A percentile compares a stretch with the other conserved stretches of the same genome.
These are phyloP conservation scores for Dipodomys merriami DNA, from an alignment of 2,113 vertebrate genomes.

Conservation along the genomic window DNA sequence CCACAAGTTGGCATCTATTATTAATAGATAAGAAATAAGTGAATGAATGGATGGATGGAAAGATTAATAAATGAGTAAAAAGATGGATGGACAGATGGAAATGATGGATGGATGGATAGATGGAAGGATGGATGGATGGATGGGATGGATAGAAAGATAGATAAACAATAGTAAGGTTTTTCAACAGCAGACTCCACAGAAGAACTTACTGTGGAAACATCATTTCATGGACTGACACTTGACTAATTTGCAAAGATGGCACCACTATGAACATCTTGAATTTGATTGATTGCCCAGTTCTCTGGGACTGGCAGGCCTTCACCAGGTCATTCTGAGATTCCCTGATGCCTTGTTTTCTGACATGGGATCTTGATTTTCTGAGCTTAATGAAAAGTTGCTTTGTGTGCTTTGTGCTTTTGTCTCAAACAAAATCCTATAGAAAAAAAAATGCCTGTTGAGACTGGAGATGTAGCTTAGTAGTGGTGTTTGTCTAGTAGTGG, in stretches of 20 bases:
- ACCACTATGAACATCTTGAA: background rate
- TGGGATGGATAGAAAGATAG: background rate
- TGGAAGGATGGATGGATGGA: background rate
- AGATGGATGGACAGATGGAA: background rate
- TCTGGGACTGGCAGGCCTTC: background rate
- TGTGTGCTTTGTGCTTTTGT: background rate
- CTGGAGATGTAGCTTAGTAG: too few relatives aligned
- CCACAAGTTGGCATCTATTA: background rate
- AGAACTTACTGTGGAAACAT: background rate
- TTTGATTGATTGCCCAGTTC: background rate
- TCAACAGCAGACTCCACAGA: background rate
- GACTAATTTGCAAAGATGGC: background rate
- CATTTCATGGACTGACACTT: background rate
- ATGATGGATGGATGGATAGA: background rate
- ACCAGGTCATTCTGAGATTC: background rate
- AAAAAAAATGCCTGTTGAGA: background rate
- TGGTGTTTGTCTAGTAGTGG: too few relatives aligned
- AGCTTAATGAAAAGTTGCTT: constrained; percentile 6
- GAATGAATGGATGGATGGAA: background rate
- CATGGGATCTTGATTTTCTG: background rate
- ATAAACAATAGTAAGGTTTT: background rate
- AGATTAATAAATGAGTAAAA: background rate
- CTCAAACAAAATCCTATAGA: constrained; percentile 9
- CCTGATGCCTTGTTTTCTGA: background rate
- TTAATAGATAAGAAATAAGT: constrained; percentile 3